A percentile compares a stretch with the other conserved stretches of the same genome.
Evolutionary conservation across 1,140 invertebrate genomes (phyloP).

Genomic region (Neodiprion pinetum): DNA sequence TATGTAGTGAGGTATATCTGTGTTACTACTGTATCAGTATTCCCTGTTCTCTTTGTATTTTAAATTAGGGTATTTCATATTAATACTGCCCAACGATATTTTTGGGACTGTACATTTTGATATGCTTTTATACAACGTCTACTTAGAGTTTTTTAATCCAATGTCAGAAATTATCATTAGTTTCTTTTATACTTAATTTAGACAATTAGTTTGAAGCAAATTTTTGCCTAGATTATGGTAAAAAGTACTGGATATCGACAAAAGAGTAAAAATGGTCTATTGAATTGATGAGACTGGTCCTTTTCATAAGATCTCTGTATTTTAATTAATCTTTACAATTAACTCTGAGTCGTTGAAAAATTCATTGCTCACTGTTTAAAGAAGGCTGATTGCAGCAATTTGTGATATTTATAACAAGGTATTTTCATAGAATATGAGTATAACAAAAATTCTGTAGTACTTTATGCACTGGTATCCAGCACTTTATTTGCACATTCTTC

Average conservation of each 20-base stretch:
- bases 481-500: not conserved
- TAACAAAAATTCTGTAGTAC: not conserved
- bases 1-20: conserved; percentile 39
- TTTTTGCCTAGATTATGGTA: not conserved
- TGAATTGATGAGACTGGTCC: not conserved
- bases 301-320: not conserved
- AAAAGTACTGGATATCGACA: not conserved
- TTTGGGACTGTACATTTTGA: conserved; percentile 26
- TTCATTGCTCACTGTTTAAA: not conserved
- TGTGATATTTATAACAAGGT: conserved; percentile 2
- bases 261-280: not conserved
- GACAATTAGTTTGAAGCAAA: not conserved
- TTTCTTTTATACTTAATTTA: not conserved
- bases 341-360: not conserved
- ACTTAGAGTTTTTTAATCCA: conserved; percentile 16
- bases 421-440: not conserved
- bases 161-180: not conserved
- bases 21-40: conserved; percentile 51
- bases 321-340: not conserved
- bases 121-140: conserved; percentile 27
- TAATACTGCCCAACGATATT: conserved; percentile 28
- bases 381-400: not conserved
- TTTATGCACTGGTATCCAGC: not conserved
- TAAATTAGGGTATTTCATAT: conserved; percentile 31
- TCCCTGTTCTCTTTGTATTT: conserved; percentile 39